Evolutionary conservation across 2,888 invertebrate species (phyloP).

Genomic region (Isotomurus palustris): DNA sequence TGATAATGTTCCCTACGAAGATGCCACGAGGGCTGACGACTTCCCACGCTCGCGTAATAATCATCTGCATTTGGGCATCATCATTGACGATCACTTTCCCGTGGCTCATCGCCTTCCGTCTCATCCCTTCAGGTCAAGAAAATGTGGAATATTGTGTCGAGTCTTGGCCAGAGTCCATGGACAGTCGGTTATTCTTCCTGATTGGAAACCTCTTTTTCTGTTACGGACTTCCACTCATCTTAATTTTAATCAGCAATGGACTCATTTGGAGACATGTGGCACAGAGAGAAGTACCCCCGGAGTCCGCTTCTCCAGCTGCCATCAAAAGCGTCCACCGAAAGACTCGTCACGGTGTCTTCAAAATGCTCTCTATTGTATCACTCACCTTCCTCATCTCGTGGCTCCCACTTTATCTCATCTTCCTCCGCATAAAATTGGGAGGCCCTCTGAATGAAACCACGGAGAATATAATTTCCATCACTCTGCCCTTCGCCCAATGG

Average conservation of each 20-base stretch:
- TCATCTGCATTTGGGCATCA: slow-evolving; percentile 50
- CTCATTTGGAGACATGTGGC: slow-evolving; percentile 88
- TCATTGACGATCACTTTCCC: slow-evolving; percentile 50
- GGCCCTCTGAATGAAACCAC: slow-evolving; percentile 63
- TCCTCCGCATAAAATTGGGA: slow-evolving; percentile 72
- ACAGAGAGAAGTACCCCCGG: slow-evolving; percentile 76
- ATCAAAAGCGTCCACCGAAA: slow-evolving; percentile 69
- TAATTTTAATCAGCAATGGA: slow-evolving; percentile 85
- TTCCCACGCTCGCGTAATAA: slow-evolving; percentile 49
- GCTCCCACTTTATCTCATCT: slow-evolving; percentile 85
- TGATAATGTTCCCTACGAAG: slow-evolving; percentile 90
- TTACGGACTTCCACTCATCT: slow-evolving; percentile 82
- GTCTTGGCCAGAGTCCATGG: slow-evolving; percentile 77
- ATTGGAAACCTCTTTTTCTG: slow-evolving; percentile 82
- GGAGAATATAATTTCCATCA: slow-evolving; percentile 66
- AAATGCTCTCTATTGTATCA: slow-evolving; percentile 88
- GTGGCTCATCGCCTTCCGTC: slow-evolving; percentile 50
- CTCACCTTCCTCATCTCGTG: slow-evolving; percentile 86
- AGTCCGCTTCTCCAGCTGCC: slow-evolving; percentile 46
- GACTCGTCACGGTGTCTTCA: slow-evolving; percentile 89
- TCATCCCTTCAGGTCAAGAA: slow-evolving; percentile 18
- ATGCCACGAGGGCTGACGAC: slow-evolving; percentile 48
- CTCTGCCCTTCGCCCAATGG: slow-evolving; percentile 85
- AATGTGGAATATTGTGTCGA: slow-evolving; percentile 67
- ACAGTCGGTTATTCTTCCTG: slow-evolving; percentile 78